These are phyloP conservation scores for Chironomus striatipennis DNA, from an alignment of 1,140 invertebrate genomes.

Conservation along the genomic window DNA sequence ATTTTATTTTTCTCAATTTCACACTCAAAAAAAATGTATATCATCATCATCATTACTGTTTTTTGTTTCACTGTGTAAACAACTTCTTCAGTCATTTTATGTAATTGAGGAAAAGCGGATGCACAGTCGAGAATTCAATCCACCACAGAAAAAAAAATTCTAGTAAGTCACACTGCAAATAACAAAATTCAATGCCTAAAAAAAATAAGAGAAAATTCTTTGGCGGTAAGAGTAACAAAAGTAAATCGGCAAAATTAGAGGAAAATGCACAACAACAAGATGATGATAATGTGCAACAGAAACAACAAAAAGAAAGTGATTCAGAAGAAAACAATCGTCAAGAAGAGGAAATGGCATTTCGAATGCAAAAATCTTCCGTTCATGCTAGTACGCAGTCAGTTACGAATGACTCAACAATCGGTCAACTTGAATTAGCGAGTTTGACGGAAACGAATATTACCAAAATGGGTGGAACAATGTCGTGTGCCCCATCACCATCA, in stretches of 20 bases:
- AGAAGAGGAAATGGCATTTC: not conserved
- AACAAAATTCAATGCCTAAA: not conserved
- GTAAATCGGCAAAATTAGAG: not conserved
- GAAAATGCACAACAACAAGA: not conserved
- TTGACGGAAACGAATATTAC: not conserved
- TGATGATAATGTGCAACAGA: not conserved
- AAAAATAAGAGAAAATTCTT: conserved; percentile 21
- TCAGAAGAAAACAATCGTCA: not conserved
- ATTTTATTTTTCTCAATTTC: not conserved
- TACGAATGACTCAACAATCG: conserved; percentile 10
- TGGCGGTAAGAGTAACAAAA: conserved; percentile 18
- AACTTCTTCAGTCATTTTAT: conserved; percentile 8
- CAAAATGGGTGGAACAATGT: not conserved
- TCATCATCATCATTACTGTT: not conserved
- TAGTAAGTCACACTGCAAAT: not conserved
- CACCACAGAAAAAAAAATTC: not conserved
- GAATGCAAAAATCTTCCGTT: not conserved
- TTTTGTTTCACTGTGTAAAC: not conserved
- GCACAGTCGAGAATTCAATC: not conserved
- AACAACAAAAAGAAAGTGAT: not conserved
- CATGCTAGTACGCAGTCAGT: not conserved
- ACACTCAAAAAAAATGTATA: too few relatives aligned
- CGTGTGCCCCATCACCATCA: not conserved
- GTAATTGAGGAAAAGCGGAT: conserved; percentile 7
- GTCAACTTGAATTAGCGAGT: not conserved